Base-by-base conservation (phyloP, 2,888 invertebrate genomes). In the Heliconius ismenius region DNA sequence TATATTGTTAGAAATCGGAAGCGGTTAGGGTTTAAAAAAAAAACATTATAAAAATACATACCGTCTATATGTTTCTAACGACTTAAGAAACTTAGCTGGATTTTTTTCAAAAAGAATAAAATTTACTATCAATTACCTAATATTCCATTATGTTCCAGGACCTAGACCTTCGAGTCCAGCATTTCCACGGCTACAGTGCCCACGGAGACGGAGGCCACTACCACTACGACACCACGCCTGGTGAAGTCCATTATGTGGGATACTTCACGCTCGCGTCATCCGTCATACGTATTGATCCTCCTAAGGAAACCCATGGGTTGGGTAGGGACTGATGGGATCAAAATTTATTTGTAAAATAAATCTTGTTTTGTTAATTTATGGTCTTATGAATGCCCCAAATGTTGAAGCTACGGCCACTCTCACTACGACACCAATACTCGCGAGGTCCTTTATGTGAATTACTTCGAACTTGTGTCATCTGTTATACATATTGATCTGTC, bases 171-270 rank as follows among this genome's bases (percentile, higher is more conserved):
- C 95, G 99, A 83, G 96, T 98, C 81, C 99, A 99, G 91, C 99
- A 99, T 93, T 99, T 99, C 90, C 99, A 99, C 92, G 98, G 98
- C 87, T 98, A 97, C 90, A 96, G 97, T 82, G 92, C 95, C 85
- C 96, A 96, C 88, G 97, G 96, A 77, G 96, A 97, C 93, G 98
- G 97, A 82, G 99, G 99, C 0, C 99, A 99, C 95, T 99, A 99
- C 94, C 99, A 99, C 93, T 96, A 96, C 88, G 99, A 99, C 92
- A 97, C 97, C 13, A 98, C 98, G 49, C 99, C 99, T 0, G 96
- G 96, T 13, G 94, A 89, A n/a, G 98, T 96, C 15, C 97, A 97
- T 87, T 99, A 99, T 92, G 95, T 97, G 86, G 99, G 97, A 0
- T 99, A 98, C 93, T 98, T 99, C 89, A 96, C 96, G 85, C 91